Percentiles rank a stretch among this genome's conserved stretches.
phyloP scores from a whole-genome alignment of 2,113 vertebrate species.

The Urocynchramus pylzowi region DNA sequence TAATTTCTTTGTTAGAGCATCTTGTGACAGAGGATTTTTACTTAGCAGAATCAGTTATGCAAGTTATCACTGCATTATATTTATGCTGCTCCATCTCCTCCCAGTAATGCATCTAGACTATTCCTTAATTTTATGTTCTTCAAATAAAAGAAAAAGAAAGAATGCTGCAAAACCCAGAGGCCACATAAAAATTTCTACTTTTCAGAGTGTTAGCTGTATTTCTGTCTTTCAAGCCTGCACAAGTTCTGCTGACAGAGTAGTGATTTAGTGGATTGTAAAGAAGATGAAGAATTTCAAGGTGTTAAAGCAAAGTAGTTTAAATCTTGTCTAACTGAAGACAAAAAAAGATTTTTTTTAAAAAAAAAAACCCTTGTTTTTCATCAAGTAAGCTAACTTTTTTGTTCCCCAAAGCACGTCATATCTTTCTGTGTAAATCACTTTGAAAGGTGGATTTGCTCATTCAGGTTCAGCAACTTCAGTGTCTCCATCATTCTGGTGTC shows the following conservation, averaged over 20 bases:
- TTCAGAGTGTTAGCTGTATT: neutral
- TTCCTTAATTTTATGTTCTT: neutral
- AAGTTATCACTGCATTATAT: neutral
- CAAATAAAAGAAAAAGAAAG: neutral
- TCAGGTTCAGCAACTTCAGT: neutral
- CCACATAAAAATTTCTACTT: neutral
- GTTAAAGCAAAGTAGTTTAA: neutral
- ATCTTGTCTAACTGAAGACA: neutral
- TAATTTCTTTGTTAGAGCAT: neutral
- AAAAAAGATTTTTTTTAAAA: neutral
- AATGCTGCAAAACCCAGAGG: neutral
- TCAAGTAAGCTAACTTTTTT: neutral
- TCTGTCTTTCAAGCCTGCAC: slow-evolving; percentile 18
- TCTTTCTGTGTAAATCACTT: neutral
- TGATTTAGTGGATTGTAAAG: neutral
- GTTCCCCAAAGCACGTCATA: neutral
- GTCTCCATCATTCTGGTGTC: neutral
- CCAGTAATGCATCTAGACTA: neutral
- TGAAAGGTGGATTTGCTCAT: neutral
- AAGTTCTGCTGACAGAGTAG: neutral
- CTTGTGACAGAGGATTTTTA: neutral
- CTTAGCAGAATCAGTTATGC: neutral
- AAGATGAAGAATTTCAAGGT: neutral
- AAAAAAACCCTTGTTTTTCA: neutral
- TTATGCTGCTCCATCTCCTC: neutral